phyloP scores from a whole-genome alignment of 1,140 invertebrate genomes.

The Drosophila dunni region DNA sequence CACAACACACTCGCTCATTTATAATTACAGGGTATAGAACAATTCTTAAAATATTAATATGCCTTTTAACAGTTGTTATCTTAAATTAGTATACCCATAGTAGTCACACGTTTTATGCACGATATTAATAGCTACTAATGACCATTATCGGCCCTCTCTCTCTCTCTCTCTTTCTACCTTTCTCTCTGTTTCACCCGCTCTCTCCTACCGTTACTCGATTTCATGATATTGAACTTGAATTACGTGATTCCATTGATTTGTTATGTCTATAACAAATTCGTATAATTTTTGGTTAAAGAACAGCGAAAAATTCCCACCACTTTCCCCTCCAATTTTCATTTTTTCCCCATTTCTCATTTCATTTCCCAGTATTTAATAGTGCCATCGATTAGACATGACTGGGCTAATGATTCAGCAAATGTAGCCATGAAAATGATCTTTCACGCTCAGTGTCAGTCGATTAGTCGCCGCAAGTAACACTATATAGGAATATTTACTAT shows the following conservation, averaged over 20 bases:
- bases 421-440: slow-evolving; percentile 17
- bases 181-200: neutral
- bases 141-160: neutral
- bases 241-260: slow-evolving; percentile 20
- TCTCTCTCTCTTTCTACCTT: too few relatives aligned
- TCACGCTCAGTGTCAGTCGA: slow-evolving; percentile 2
- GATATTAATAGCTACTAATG: slow-evolving; percentile 8
- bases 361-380: neutral
- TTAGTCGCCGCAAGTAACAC: neutral
- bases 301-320: neutral
- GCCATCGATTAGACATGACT: slow-evolving; percentile 23
- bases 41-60: neutral
- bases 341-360: neutral
- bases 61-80: neutral
- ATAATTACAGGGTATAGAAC: slow-evolving; percentile 13
- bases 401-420: slow-evolving; percentile 19
- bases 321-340: neutral
- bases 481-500: neutral
- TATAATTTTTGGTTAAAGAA: neutral
- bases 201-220: neutral
- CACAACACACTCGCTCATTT: neutral
- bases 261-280: neutral
- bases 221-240: slow-evolving; percentile 6
- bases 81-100: neutral
- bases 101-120: neutral